Base-by-base conservation (phyloP, 2,888 invertebrate genomes). In the Ellobium chinense region DNA sequence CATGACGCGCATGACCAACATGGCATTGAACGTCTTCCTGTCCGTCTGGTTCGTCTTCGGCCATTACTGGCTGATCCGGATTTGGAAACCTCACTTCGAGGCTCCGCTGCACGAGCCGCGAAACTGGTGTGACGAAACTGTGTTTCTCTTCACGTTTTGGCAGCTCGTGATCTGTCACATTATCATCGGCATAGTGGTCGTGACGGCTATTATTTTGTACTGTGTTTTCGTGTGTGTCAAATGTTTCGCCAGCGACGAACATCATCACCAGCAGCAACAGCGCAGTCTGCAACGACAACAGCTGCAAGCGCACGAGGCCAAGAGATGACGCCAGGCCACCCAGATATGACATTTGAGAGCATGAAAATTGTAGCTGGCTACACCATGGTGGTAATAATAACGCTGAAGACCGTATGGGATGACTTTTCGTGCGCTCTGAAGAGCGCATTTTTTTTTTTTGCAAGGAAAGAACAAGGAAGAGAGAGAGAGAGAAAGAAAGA, bases 21-120 rank as follows among this genome's bases (percentile, higher is more conserved):
- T 95, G 24, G 94, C 94, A 1, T 94, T 97, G n/a, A 95, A 95
- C 62, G 91, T 95, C 74, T 96, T 97, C 91, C 94, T 96, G 9
- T 92, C 95, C 88, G 94, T 94, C 69, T 97, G 97, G 96, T 97
- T 97, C 90, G 95, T 95, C 0, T 94, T 95, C 86, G 97, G 96
- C 37, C 96, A 96, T 93, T 95, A 95, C 91, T 97, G 97, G 97
- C 96, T 96, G 24, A 93, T 96, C 66, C 94, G 94, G 83, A 96
- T 96, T 91, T 95, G 95, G 94, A 96, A 95, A 95, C 97, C 97
- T 0, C 95, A 96, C 88, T 96, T 95, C 92, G 94, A 95, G 0
- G 95, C 95, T 0, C 95, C 95, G 0, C 93, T 96, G 39, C 96
- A 95, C 92, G 95, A 96, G 84, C 97, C 97, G 0, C 95, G 96